Evolutionary conservation across 2,888 invertebrate species (phyloP).

Genomic region (Leptinotarsa haldemani): DNA sequence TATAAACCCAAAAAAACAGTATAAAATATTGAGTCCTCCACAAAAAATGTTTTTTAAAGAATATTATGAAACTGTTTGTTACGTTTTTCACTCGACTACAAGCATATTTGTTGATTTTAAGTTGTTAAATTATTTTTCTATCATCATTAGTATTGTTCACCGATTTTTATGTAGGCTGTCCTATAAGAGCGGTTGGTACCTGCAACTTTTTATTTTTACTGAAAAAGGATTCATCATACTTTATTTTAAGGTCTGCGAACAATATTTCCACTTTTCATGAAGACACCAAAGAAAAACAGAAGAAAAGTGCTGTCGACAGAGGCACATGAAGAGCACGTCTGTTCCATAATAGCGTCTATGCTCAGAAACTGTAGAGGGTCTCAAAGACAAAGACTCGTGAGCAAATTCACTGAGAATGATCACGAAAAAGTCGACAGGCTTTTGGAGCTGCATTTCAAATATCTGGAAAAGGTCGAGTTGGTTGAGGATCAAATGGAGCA

Average conservation of each 20-base stretch:
- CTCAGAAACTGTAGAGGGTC: conserved; percentile 93
- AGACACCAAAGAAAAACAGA: conserved; percentile 90
- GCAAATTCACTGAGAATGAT: conserved; percentile 98
- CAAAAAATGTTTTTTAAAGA: too few species aligned
- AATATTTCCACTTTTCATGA: conserved; percentile 99
- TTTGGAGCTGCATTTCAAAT: conserved; percentile 96
- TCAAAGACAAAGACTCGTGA: conserved; percentile 89
- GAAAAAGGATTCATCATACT: too few species aligned
- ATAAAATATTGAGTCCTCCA: too few species aligned
- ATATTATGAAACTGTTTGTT: too few species aligned
- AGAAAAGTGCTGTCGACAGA: conserved; percentile 82
- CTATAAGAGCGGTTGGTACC: too few species aligned
- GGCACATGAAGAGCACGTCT: conserved; percentile 95
- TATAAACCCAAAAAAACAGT: too few species aligned
- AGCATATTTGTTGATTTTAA: too few species aligned
- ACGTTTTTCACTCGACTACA: too few species aligned
- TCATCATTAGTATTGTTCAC: too few species aligned
- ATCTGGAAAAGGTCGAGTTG: conserved; percentile 90
- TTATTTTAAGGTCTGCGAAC: conserved; percentile 80
- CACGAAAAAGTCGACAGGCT: conserved; percentile 97
- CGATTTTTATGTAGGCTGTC: too few species aligned
- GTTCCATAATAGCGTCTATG: conserved; percentile 93
- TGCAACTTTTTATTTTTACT: too few species aligned
- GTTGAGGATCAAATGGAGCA: conserved; percentile 83
- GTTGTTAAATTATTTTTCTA: too few species aligned